Conservation (phyloP, 1,140 invertebrate genomes). For the Zaprionus lachaisei region DNA sequence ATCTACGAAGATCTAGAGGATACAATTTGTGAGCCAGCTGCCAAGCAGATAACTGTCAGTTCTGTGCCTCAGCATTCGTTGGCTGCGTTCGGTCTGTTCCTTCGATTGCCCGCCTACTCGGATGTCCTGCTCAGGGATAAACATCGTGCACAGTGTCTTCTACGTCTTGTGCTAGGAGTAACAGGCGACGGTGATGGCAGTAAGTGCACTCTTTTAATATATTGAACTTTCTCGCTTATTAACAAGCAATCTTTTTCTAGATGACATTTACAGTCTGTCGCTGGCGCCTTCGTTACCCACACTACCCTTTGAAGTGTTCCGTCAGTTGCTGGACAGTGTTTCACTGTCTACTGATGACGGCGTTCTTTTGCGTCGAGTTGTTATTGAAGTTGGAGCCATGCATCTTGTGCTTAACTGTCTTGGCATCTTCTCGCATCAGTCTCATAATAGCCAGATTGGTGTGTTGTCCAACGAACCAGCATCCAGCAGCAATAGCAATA, state of each 20-base stretch:
- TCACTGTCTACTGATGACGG: constrained; percentile 93
- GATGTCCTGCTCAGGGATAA: constrained; percentile 93
- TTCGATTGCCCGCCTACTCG: constrained; percentile 94
- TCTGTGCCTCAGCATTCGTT: constrained; percentile 94
- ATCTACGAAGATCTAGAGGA: constrained; percentile 89
- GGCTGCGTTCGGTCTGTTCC: constrained; percentile 94
- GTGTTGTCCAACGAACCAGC: constrained; percentile 69
- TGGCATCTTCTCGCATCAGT: constrained; percentile 95
- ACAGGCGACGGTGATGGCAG: constrained; percentile 96
- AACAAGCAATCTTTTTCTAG: constrained; percentile 67
- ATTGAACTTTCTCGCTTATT: neutral
- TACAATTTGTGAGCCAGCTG: constrained; percentile 78
- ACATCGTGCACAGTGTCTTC: constrained; percentile 92
- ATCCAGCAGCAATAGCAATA: constrained; percentile 50
- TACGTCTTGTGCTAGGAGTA: constrained; percentile 94
- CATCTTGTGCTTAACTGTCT: constrained; percentile 94
- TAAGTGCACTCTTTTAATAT: constrained; percentile 78
- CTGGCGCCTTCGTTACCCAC: constrained; percentile 92
- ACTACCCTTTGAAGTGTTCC: constrained; percentile 94
- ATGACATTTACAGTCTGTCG: constrained; percentile 91
- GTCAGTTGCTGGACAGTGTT: constrained; percentile 91
- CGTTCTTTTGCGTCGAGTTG: constrained; percentile 90
- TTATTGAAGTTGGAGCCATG: constrained; percentile 93
- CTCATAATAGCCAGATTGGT: constrained; percentile 69
- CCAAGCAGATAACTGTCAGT: constrained; percentile 73